Percentiles rank a stretch among this genome's conserved stretches.
phyloP scores from a whole-genome alignment of 2,113 vertebrate species.

The Puntigrus tetrazona region DNA sequence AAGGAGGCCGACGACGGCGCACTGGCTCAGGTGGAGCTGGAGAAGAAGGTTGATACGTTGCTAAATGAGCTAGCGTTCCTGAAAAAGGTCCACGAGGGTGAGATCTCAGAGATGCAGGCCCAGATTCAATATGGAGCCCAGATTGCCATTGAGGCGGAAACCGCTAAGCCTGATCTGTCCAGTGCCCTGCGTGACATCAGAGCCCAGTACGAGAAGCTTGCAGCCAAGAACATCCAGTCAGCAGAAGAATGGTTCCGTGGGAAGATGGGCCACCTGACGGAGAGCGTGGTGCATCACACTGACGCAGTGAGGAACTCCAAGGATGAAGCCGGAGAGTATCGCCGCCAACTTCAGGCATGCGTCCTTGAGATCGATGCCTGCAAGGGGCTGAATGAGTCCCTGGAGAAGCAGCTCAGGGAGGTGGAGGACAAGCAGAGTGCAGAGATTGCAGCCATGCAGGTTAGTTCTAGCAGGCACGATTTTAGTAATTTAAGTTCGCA shows the following conservation, averaged over 20 bases:
- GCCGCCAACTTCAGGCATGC: conserved; percentile 71
- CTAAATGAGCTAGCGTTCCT: conserved; percentile 71
- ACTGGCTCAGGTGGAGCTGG: conserved; percentile 69
- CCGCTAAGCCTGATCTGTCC: conserved; percentile 65
- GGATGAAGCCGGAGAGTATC: conserved; percentile 73
- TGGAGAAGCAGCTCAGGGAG: conserved; percentile 75
- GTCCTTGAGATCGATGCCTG: conserved; percentile 75
- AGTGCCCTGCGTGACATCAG: conserved; percentile 68
- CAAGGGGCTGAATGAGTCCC: conserved; percentile 69
- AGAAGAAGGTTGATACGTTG: conserved; percentile 68
- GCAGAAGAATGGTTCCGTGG: conserved; percentile 79
- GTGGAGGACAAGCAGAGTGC: conserved; percentile 74
- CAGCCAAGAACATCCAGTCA: conserved; percentile 74
- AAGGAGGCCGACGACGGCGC: conserved; percentile 70
- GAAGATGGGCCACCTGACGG: conserved; percentile 74
- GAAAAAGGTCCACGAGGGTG: conserved; percentile 70
- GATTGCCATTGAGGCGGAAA: conserved; percentile 67
- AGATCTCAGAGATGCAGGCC: conserved; percentile 72
- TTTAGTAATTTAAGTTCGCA: neutral
- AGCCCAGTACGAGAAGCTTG: conserved; percentile 75
- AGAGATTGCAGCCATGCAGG: conserved; percentile 73
- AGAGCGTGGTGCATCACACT: conserved; percentile 72
- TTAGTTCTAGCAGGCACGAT: conserved; percentile 46
- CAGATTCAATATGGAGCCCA: conserved; percentile 72
- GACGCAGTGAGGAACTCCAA: conserved; percentile 71